Evolutionary conservation across 2,797 vertebrate species (phyloP).

Genomic region (Loriculus beryllinus): DNA sequence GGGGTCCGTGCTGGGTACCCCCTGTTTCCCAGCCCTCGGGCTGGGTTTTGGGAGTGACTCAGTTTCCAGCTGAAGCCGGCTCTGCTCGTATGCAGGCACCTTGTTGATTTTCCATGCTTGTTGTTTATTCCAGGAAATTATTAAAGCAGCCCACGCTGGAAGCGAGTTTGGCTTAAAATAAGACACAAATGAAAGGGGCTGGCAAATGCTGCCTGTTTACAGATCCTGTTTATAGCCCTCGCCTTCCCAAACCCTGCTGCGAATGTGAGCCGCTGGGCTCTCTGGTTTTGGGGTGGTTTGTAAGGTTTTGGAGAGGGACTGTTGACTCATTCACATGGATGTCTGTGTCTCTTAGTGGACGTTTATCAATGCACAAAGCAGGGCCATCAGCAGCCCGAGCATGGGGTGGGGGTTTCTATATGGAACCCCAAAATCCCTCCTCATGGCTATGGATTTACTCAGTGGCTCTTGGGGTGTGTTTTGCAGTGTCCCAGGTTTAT

Average conservation of each 20-base stretch:
- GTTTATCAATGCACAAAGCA: background rate
- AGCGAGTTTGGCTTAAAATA: constrained; percentile 13
- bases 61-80: background rate
- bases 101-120: constrained; percentile 38
- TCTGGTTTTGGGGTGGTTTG: background rate
- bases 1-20: background rate
- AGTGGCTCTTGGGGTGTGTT: accelerated
- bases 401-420: background rate
- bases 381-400: background rate
- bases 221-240: background rate
- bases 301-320: background rate
- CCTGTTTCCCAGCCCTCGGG: background rate
- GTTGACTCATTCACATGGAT: accelerated
- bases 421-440: background rate
- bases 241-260: background rate
- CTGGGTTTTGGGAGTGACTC: background rate
- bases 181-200: background rate
- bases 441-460: accelerated
- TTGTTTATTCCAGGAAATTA: constrained; percentile 66
- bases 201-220: background rate
- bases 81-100: background rate
- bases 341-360: background rate
- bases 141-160: constrained; percentile 45
- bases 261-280: accelerated
- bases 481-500: accelerated